Base-by-base conservation (phyloP, 2,888 invertebrate genomes). In the Polymixis lichenea region DNA sequence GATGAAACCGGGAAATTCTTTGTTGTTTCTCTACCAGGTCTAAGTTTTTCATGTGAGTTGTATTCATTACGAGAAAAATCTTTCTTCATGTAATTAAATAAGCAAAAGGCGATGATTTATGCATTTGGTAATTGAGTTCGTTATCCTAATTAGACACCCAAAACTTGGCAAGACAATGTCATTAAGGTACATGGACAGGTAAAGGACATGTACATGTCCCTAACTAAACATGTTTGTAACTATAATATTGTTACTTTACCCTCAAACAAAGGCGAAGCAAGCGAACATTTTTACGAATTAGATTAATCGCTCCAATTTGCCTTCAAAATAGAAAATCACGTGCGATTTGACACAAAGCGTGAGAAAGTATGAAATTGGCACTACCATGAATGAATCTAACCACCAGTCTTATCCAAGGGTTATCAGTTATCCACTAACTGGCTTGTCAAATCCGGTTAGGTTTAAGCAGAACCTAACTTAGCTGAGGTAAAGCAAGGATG, bases 1-100 rank as follows among this genome's bases (percentile, higher is more conserved):
- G 62, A 70, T 61, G 55, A 65, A 58, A 43, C 32, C 17, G 9
- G 55, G n/a, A 51, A 46, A 64, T 64, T 19, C 25, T 80, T 70
- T 74, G 8, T 58, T 15, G 53, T 61, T 58, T 51, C 72, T 60
- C 19, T 80, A 22, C 22, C 60, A 58, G 1, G 55, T 17, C 43
- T 43, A 53, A 56, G 28, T 51, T 61, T 51, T 1, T n/a, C 9
- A 8, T 28, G 22, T 32, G n/a, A 72, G 17, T 55, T 46, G n/a
- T 28, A 55, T n/a, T 66, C 2, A 65, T 7, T 11, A n/a, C 9
- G 7, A n/a, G n/a, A 4, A n/a, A n/a, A n/a, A n/a, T n/a, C n/a
- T n/a, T 28, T 46, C 46, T 46, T 49, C 19, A 73, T 13, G 22
- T 15, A 43, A 51, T 62, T 58, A 22, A 65, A 15, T 60, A 32